Evolutionary conservation across 1,140 invertebrate species (phyloP), one percentile per base, ranked within the genome.

Genomic region (Zaprionus africanus): DNA sequence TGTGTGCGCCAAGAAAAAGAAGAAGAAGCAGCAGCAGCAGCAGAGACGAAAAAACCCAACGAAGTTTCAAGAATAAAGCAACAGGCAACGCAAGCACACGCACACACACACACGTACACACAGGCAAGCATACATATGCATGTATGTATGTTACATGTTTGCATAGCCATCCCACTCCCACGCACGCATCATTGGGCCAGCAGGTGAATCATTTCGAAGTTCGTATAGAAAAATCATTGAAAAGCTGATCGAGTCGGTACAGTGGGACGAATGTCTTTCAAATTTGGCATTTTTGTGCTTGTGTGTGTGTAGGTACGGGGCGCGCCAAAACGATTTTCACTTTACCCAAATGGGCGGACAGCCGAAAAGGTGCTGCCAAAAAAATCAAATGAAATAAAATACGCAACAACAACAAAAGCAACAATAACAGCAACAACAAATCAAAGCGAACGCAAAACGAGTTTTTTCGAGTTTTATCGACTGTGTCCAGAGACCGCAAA

Each of bases 41-140:
- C 31, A 54, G 36, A 54, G 71, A 63, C 53, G 78, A 78, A 81
- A 76, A 72, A 76, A 72, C 68, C 68, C 69, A 72, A 31, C 74
- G 78, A 85, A 85, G 83, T 82, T 81, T 86, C 83, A 85, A 82
- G 80, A 85, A 82, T 75, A 77, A 60, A 81, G 61, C 68, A 76
- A 76, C 69, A 73, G 63, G 70, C 78, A 67, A 71, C 56, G 53
- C 36, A 66, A 59, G 38, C 60, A 73, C 34, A 53, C 56, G 60
- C n/a, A 36, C 34, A 63, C 13, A 66, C 31, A 53, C 9, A 60
- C n/a, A 19, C 24, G 46, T 26, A 53, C 9, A 60, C n/a, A 19
- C 24, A 36, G 34, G 54, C 12, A 66, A 28, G n/a, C 31, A 22
- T 53, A 34, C 26, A 46, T 41, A 38, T 65, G 28, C 5, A 24